Base-by-base conservation (phyloP, 2,797 vertebrate genomes). In the Poeciliopsis infans region DNA sequence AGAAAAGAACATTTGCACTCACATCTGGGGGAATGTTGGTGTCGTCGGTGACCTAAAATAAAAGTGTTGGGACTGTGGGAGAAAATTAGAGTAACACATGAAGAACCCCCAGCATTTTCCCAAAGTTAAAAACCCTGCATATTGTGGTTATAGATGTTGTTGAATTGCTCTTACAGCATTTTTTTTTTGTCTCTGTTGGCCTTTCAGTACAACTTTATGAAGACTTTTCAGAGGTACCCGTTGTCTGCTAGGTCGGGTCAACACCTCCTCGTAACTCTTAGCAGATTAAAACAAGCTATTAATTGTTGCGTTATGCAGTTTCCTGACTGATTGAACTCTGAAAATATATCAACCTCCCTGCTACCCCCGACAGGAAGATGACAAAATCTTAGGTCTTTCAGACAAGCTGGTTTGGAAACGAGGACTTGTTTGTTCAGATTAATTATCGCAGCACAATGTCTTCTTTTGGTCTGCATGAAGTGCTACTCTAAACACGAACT, bases 391-490 rank as follows among this genome's bases (percentile, higher is more conserved):
- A 55, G 25, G 53, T 55, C 10, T 59, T 31, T 6, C 57, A 7
- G 31, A 6, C n/a, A 2, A 28, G 13, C 13, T 59, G 28, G 28
- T 59, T 59, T 31, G 55, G n/a, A 59, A 59, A 5, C 28, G 28
- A 59, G 57, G 28, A 59, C 53, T 86, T 66, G 64, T 86, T 86
- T 69, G 20, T 0, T 70, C 78, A 85, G 79, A 61, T 75, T 82
- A 36, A 72, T 25, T 36, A 36, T 75, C 16, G 64, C 73, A 1
- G 36, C 28, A 33, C 43, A 23, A 16, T 28, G 0, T 70, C 33
- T 57, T 75, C 66, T 76, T 69, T 84, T 78, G 80, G 73, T 82
- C 79, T 79, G 39, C 66, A 66, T 76, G 74, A 84, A 81, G 6
- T 70, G 4, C 1, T 12, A 43, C 49, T 76, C 72, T 86, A 59